Conservation (phyloP, 2,797 vertebrate species). For the Pangasius macronema region DNA sequence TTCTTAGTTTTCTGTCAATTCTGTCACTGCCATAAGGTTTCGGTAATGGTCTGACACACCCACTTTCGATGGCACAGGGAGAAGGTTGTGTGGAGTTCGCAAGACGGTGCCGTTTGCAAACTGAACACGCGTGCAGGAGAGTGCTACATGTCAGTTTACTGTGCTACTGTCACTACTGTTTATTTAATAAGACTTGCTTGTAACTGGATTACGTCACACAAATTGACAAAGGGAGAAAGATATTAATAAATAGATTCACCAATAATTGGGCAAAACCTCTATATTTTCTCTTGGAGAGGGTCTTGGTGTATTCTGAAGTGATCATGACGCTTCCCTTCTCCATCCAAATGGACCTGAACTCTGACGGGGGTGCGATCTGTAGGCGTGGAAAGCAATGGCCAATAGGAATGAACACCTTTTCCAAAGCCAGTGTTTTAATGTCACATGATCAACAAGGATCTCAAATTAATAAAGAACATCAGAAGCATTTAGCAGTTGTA, state of each 20-base stretch:
- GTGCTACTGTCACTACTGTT: not conserved
- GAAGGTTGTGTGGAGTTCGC: too few species aligned
- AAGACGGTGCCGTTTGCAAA: too few species aligned
- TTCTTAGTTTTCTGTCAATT: not conserved
- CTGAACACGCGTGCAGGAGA: not conserved
- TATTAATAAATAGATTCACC: not conserved
- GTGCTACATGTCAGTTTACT: too few species aligned
- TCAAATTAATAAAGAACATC: not conserved
- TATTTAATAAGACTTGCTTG: not conserved
- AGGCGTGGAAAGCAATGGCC: not conserved
- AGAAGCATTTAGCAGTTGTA: not conserved
- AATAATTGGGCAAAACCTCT: not conserved
- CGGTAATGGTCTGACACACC: too few species aligned
- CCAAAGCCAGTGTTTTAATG: not conserved
- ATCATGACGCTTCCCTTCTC: not conserved
- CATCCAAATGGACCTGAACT: not conserved
- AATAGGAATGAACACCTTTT: not conserved
- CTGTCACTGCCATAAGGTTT: not conserved
- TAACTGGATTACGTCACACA: not conserved
- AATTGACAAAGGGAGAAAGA: not conserved
- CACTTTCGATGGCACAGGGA: too few species aligned
- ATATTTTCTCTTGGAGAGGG: not conserved
- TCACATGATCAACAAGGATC: not conserved
- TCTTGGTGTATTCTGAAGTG: not conserved
- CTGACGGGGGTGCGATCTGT: not conserved